Evolutionary conservation across 2,888 invertebrate genomes (phyloP).

Genomic region (Cyrtodaria siliqua): DNA sequence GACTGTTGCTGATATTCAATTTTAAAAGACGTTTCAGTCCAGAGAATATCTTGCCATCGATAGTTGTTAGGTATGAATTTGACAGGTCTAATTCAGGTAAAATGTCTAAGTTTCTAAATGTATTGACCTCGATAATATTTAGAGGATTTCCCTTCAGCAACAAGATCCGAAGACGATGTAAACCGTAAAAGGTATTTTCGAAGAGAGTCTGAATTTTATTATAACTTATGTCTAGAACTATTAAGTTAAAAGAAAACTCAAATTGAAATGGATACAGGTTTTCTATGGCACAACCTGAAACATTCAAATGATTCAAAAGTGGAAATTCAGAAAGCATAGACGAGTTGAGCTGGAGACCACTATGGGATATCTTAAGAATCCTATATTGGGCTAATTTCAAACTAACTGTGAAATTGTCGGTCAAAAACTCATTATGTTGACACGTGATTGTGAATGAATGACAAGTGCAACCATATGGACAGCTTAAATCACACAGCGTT

Average conservation of each 20-base stretch:
- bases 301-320: slow-evolving; percentile 7
- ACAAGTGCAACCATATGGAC: slow-evolving; percentile 4
- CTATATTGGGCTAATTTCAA: not conserved
- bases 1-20: slow-evolving; percentile 33
- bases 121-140: slow-evolving; percentile 4
- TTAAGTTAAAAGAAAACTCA: slow-evolving; percentile 17
- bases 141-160: slow-evolving; percentile 29
- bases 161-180: slow-evolving; percentile 8
- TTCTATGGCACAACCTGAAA: not conserved
- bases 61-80: not conserved
- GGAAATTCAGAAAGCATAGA: not conserved
- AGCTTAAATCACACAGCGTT: not conserved
- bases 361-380: not conserved
- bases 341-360: not conserved
- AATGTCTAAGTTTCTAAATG: slow-evolving; percentile 46
- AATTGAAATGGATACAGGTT: slow-evolving; percentile 11
- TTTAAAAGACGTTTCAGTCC: slow-evolving; percentile 29
- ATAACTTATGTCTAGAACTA: slow-evolving; percentile 26
- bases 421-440: not conserved
- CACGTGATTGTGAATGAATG: slow-evolving; percentile 6
- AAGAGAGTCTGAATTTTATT: slow-evolving; percentile 19
- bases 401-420: not conserved
- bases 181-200: slow-evolving; percentile 19
- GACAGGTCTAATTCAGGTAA: slow-evolving; percentile 19
- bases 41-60: slow-evolving; percentile 1